These are phyloP conservation scores for Chironomus striatipennis DNA, from an alignment of 1,140 invertebrate genomes.

Conservation along the genomic window DNA sequence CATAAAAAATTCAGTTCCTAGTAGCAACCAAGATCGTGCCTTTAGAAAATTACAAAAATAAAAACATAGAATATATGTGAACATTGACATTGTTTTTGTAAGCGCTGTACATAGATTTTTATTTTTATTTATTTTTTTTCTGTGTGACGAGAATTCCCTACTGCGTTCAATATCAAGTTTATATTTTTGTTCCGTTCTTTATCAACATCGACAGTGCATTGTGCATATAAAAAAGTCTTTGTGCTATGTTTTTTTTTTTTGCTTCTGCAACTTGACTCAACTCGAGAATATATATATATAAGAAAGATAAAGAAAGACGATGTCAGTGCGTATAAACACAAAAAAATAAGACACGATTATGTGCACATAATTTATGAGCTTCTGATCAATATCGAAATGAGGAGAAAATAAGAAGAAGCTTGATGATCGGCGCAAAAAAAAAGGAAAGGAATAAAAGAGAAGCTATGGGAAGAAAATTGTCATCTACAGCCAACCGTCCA, in stretches of 20 bases:
- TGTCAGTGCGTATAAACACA: not conserved
- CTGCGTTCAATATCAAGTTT: not conserved
- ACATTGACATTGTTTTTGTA: not conserved
- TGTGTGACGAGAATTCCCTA: too few relatives aligned
- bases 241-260: not conserved
- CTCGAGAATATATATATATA: too few relatives aligned
- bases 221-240: constrained; percentile 1
- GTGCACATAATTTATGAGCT: constrained; percentile 17
- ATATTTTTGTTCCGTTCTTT: not conserved
- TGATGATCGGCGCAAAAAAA: not conserved
- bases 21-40: not conserved
- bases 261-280: not conserved
- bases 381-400: not conserved
- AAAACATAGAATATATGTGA: not conserved
- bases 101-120: not conserved
- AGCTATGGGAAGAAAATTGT: not conserved
- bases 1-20: not conserved
- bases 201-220: constrained; percentile 6
- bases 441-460: not conserved
- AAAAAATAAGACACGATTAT: not conserved
- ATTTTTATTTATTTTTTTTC: too few relatives aligned
- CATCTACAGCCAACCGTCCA: not conserved
- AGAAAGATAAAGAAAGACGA: not conserved
- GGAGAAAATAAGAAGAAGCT: not conserved
- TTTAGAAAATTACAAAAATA: not conserved